A percentile compares a stretch with the other conserved stretches of the same genome.
phyloP scores from a whole-genome alignment of 1,140 invertebrate genomes.

The Yoshiicerus persimilis region DNA sequence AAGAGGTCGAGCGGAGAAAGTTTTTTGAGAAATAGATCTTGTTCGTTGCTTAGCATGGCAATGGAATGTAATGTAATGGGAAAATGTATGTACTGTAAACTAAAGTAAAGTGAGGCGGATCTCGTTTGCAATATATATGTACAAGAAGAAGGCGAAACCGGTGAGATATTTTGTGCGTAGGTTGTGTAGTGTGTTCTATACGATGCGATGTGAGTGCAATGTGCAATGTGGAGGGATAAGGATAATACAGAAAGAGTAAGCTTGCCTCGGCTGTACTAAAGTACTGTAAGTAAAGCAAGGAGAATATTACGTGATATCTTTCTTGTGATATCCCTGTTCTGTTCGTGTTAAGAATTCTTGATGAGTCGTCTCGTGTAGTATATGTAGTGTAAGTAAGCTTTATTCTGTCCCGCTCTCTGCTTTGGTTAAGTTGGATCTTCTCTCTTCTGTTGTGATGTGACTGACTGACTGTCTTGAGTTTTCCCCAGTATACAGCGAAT shows the following conservation, averaged over 20 bases:
- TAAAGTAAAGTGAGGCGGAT: not conserved
- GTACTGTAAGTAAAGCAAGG: not conserved
- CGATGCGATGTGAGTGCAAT: not conserved
- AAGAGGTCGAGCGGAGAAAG: not conserved
- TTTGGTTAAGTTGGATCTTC: not conserved
- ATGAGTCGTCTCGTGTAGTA: not conserved
- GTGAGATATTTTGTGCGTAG: not conserved
- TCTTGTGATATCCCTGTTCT: constrained; percentile 8
- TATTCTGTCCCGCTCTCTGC: not conserved
- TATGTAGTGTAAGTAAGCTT: not conserved
- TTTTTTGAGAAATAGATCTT: constrained; percentile 4
- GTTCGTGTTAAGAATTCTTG: constrained; percentile 1
- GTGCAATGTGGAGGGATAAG: not conserved
- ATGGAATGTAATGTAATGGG: constrained; percentile 4
- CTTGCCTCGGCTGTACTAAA: not conserved
- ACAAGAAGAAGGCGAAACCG: not conserved
- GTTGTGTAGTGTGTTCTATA: not conserved
- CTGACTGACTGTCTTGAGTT: not conserved
- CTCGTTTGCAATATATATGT: not conserved
- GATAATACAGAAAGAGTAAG: not conserved
- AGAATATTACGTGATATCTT: constrained; percentile 24
- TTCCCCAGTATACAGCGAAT: too few relatives aligned
- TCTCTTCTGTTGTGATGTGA: not conserved
- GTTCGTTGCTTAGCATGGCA: constrained; percentile 11
- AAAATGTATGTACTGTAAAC: not conserved